Conservation (phyloP, 2,797 vertebrate species). For the Ispidina lecontei region DNA sequence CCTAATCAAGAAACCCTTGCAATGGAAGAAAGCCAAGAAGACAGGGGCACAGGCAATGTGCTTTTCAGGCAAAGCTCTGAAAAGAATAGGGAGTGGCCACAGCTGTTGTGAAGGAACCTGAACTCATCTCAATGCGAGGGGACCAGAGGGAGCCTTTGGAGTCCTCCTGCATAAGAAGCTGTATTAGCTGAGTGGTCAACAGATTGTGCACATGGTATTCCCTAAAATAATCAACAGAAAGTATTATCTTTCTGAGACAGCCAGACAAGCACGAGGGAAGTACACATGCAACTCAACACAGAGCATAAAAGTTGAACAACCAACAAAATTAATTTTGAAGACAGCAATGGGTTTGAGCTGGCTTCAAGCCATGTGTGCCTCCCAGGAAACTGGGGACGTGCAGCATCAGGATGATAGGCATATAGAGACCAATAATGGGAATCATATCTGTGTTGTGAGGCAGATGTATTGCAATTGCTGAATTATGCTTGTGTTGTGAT, state of each 20-base stretch:
- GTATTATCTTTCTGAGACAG: background rate
- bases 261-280: background rate
- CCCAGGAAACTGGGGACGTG: background rate
- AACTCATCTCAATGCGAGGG: background rate
- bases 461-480: background rate
- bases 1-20: background rate
- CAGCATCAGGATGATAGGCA: background rate
- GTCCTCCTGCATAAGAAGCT: background rate
- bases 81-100: background rate
- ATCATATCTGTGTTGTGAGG: background rate
- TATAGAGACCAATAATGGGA: background rate
- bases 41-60: background rate
- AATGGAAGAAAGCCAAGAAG: background rate
- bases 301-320: background rate
- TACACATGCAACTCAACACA: background rate
- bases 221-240: background rate
- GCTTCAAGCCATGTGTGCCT: background rate
- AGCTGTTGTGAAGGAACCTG: background rate
- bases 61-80: background rate
- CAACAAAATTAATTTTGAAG: background rate
- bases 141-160: background rate
- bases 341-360: background rate
- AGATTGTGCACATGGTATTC: background rate
- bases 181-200: background rate
- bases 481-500: accelerated